Evolutionary conservation across 2,888 invertebrate genomes (phyloP), one percentile per base, ranked within the genome.

Genomic region (Hemithea aestivaria): DNA sequence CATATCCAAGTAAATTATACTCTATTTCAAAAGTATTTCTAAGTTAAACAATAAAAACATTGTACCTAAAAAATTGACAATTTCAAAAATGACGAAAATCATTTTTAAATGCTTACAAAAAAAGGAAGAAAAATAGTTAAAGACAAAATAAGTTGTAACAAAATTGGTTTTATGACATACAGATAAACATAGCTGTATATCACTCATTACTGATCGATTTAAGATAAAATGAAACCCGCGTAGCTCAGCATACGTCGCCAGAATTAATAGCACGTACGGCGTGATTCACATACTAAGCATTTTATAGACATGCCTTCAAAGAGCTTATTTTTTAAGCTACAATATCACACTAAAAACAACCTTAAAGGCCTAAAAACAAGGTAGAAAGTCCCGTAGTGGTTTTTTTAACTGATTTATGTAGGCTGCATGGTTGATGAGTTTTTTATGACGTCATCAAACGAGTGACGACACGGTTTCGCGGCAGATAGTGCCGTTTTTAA

Each of bases 391-490:
- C 28, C 32, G 27, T 41, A 20, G 21, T 27, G 24, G 27, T 39
- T 12, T 20, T 16, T 32, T 36, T 30, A 36, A 45, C 46, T 50
- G 53, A 67, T 72, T 72, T 73, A 74, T 74, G 59, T 67, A 53
- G 62, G 64, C 58, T 64, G 64, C 56, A 55, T 56, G 60, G 59
- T 68, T 73, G 73, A 73, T 77, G 58, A 58, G 61, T 35, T 51
- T 52, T 73, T 76, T 74, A 77, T 74, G 72, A 75, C 69, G 71
- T 73, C 75, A 74, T 77, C 71, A 74, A 73, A 66, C 66, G 45
- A 48, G 50, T 60, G 61, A 61, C 64, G 67, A 66, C 63, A 62
- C 58, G 43, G 46, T 45, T 49, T 45, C 33, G 32, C 35, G 39
- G 43, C 38, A 38, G 47, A 48, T 45, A 46, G 46, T 51, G 48